Conservation (phyloP, 2,113 vertebrate species). For the Thunnus maccoyii region DNA sequence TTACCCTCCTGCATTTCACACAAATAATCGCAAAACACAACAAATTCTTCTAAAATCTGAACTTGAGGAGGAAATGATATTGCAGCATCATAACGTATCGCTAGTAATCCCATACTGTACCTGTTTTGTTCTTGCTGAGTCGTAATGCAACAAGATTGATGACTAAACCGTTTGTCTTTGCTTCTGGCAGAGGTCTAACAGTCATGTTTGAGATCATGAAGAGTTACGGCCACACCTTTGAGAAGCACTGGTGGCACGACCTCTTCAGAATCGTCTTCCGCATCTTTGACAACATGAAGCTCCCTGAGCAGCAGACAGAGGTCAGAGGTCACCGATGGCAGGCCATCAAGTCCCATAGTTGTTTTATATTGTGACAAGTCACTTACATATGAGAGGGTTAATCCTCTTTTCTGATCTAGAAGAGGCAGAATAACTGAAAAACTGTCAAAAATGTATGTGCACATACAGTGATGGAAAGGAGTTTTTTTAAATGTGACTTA, state of each 20-base stretch:
- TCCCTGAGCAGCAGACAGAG: slow-evolving; percentile 97
- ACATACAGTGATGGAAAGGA: neutral
- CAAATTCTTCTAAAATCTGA: too few species aligned
- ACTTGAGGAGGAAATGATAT: too few species aligned
- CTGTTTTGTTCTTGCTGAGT: neutral
- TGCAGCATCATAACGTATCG: neutral
- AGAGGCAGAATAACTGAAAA: neutral
- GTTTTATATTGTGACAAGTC: slow-evolving; percentile 5
- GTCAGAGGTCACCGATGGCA: slow-evolving; percentile 74
- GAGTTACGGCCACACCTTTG: slow-evolving; percentile 96
- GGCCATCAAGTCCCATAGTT: neutral
- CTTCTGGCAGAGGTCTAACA: slow-evolving; percentile 89
- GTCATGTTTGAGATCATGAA: slow-evolving; percentile 99
- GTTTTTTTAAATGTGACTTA: neutral
- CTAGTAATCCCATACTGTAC: neutral
- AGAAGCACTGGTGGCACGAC: slow-evolving; percentile 99
- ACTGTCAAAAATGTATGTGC: too few species aligned
- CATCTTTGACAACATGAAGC: slow-evolving; percentile 99
- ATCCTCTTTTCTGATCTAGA: neutral
- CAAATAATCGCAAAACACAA: too few species aligned
- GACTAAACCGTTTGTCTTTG: slow-evolving; percentile 10
- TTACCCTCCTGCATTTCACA: too few species aligned
- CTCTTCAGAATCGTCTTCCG: slow-evolving; percentile 97
- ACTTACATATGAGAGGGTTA: neutral
- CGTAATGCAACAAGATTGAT: neutral